Percentiles rank a stretch among this genome's conserved stretches.
phyloP scores from a whole-genome alignment of 2,797 vertebrate genomes.

The Buceros bicornis region DNA sequence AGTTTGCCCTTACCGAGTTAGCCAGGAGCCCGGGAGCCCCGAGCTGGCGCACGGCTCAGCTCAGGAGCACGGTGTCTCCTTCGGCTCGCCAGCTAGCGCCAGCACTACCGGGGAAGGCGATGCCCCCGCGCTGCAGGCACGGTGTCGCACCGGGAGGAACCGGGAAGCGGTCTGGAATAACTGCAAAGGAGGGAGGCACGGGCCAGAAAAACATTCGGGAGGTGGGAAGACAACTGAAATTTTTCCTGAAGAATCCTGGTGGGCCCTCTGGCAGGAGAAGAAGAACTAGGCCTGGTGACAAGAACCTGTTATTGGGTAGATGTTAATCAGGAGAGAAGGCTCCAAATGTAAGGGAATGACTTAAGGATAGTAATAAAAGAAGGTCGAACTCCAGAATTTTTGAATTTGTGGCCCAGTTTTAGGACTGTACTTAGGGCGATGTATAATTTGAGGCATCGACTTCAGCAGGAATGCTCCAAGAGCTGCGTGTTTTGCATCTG shows the following conservation, averaged over 20 bases:
- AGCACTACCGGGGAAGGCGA: background rate
- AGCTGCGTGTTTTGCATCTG: background rate
- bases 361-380: background rate
- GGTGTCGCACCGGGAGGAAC: background rate
- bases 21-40: background rate
- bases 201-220: background rate
- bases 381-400: background rate
- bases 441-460: conserved; percentile 5
- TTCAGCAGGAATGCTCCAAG: background rate
- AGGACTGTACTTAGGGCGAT: background rate
- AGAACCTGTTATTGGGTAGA: background rate
- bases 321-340: background rate
- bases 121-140: rapidly evolving
- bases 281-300: background rate
- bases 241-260: background rate
- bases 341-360: background rate
- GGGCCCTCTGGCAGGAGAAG: background rate
- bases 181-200: background rate
- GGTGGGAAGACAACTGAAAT: rapidly evolving
- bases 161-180: background rate
- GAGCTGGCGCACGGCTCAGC: background rate
- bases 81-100: conserved; percentile 39
- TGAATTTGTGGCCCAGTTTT: background rate
- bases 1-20: background rate
- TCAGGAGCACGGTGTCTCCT: conserved; percentile 76